A percentile compares a stretch with the other conserved stretches of the same genome.
Conservation (phyloP, 2,888 invertebrate genomes). For the Dolichopus griseipennis region DNA sequence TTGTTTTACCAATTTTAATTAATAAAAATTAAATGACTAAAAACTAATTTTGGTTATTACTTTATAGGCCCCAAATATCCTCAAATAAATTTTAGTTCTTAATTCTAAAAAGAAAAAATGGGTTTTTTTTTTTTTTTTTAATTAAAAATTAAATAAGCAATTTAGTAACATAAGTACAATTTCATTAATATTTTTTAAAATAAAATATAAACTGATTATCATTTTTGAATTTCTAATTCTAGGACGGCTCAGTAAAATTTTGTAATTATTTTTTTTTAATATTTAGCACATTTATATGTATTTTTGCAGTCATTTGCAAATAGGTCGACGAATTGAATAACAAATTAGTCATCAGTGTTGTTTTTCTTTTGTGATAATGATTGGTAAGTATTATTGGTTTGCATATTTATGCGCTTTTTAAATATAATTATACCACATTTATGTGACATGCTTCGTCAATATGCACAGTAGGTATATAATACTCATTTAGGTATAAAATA, state of each 20-base stretch:
- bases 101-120: not conserved
- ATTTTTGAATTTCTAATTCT: too few relatives aligned
- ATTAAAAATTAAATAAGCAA: too few relatives aligned
- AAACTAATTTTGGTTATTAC: not conserved
- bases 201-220: too few relatives aligned
- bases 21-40: constrained; percentile 2
- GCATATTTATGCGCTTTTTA: constrained; percentile 1
- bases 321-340: not conserved
- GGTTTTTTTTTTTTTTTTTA: too few relatives aligned
- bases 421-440: not conserved
- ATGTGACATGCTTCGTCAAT: not conserved
- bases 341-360: not conserved
- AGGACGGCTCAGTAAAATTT: too few relatives aligned
- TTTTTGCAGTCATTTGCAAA: not conserved
- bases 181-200: too few relatives aligned
- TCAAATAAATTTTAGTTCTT: not conserved
- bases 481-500: too few relatives aligned
- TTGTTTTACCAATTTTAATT: not conserved
- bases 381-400: not conserved
- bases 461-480: too few relatives aligned
- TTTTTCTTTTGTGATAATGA: not conserved
- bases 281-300: not conserved
- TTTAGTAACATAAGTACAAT: too few relatives aligned
- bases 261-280: not conserved
- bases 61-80: not conserved